A percentile compares a stretch with the other conserved stretches of the same genome.
phyloP scores from a whole-genome alignment of 1,140 invertebrate species.

The Drosophila lacertosa region DNA sequence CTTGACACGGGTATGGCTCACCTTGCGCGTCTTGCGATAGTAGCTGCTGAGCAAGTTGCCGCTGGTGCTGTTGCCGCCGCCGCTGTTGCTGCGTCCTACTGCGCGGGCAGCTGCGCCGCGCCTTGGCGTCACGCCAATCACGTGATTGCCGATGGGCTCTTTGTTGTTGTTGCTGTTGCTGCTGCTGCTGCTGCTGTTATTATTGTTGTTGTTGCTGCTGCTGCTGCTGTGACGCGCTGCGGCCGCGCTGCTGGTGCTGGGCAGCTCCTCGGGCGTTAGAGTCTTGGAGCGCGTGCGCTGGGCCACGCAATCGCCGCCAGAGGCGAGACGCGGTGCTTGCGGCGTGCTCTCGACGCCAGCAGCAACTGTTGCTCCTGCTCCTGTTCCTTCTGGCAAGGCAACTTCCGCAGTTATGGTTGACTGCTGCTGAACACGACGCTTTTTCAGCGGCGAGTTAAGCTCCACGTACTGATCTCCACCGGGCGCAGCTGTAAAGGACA shows the following conservation, averaged over 20 bases:
- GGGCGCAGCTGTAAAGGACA: constrained; percentile 68
- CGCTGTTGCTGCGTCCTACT: constrained; percentile 37
- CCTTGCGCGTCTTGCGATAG: constrained; percentile 81
- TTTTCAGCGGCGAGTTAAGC: constrained; percentile 65
- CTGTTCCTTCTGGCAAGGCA: background rate
- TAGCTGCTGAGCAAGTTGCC: constrained; percentile 79
- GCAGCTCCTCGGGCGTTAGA: constrained; percentile 68
- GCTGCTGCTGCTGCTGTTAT: background rate
- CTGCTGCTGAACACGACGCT: constrained; percentile 65
- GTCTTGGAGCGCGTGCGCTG: constrained; percentile 83
- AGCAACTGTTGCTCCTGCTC: background rate
- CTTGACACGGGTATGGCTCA: constrained; percentile 68
- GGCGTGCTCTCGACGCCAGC: background rate
- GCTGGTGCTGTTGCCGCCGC: constrained; percentile 24
- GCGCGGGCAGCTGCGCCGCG: constrained; percentile 42
- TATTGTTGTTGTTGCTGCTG: constrained; percentile 9
- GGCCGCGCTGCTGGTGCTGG: constrained; percentile 61
- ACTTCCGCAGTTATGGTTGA: no score
- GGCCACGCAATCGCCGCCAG: constrained; percentile 75
- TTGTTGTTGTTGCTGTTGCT: constrained; percentile 21
- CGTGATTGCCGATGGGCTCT: constrained; percentile 27
- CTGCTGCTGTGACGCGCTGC: constrained; percentile 40
- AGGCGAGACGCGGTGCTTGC: constrained; percentile 22
- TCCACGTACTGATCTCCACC: constrained; percentile 68
- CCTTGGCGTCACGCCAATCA: constrained; percentile 47